Percentiles rank a stretch among this genome's conserved stretches.
Evolutionary conservation across 2,888 invertebrate genomes (phyloP).

Genomic region (Branchellion lobata): DNA sequence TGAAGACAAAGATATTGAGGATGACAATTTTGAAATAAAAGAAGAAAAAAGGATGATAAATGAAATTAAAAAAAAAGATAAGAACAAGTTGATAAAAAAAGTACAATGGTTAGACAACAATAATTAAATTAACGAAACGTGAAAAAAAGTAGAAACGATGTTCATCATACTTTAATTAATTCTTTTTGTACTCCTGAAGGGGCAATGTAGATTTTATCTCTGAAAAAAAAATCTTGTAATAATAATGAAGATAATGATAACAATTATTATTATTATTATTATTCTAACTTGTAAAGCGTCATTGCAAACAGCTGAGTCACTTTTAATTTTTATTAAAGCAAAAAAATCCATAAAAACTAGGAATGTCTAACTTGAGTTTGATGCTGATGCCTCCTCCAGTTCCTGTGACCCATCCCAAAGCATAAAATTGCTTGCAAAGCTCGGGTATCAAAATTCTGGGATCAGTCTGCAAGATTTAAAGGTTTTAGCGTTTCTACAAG

Average conservation of each 20-base stretch:
- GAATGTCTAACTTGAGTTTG: constrained; percentile 71
- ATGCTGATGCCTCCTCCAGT: constrained; percentile 90
- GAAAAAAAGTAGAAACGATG: too few relatives aligned
- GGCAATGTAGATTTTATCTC: constrained; percentile 86
- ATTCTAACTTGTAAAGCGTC: not conserved
- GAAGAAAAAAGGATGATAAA: constrained; percentile 13
- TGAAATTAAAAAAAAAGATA: not conserved
- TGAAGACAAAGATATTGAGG: too few relatives aligned
- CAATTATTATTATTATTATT: not conserved
- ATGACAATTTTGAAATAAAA: too few relatives aligned
- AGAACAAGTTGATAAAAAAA: too few relatives aligned
- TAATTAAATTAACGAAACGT: too few relatives aligned
- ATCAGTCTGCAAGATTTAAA: constrained; percentile 53
- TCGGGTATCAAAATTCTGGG: constrained; percentile 74
- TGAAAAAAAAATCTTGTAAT: constrained; percentile 61
- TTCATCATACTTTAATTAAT: constrained; percentile 70
- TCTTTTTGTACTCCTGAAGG: constrained; percentile 97
- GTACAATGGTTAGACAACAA: too few relatives aligned
- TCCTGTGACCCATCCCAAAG: constrained; percentile 87
- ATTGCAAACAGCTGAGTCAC: constrained; percentile 18
- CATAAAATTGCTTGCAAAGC: constrained; percentile 84
- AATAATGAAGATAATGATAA: constrained; percentile 14
- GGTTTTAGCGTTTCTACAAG: too few relatives aligned
- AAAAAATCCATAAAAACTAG: too few relatives aligned
- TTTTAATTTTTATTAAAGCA: not conserved